Percentiles rank a stretch among this genome's conserved stretches.
phyloP scores from a whole-genome alignment of 1,140 invertebrate genomes.

The Cydia pomonella region DNA sequence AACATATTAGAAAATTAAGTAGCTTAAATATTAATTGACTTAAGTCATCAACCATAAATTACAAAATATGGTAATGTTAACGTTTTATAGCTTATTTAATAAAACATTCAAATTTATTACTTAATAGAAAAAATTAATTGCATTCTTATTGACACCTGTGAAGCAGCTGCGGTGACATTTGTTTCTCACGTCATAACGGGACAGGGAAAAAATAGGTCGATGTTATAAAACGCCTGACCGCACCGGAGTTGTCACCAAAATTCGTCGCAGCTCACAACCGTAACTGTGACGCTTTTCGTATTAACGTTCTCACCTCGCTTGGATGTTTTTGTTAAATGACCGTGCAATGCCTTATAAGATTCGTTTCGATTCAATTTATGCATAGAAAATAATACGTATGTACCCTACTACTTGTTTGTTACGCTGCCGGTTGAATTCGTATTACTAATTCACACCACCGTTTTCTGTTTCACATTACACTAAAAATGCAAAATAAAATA shows the following conservation, averaged over 20 bases:
- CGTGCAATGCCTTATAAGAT: constrained; percentile 9
- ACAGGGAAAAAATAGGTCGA: constrained; percentile 28
- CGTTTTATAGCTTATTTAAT: not conserved
- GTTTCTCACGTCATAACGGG: constrained; percentile 33
- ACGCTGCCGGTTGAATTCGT: not conserved
- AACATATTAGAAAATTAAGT: too few relatives aligned
- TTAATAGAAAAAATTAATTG: not conserved
- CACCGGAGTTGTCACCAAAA: constrained; percentile 34
- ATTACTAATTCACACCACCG: not conserved
- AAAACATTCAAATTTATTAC: not conserved
- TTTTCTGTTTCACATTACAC: not conserved
- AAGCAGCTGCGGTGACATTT: not conserved
- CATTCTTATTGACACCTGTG: constrained; percentile 17
- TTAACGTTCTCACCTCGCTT: constrained; percentile 26
- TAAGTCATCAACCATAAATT: not conserved
- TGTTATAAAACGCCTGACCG: constrained; percentile 23
- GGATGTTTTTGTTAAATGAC: constrained; percentile 24
- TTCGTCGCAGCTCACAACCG: constrained; percentile 33
- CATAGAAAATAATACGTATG: constrained; percentile 4
- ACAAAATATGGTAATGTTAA: not conserved
- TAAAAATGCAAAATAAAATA: constrained; percentile 5
- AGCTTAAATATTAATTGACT: not conserved
- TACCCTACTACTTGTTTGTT: not conserved
- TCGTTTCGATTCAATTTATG: constrained; percentile 11
- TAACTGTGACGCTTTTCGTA: constrained; percentile 34